A percentile compares a stretch with the other conserved stretches of the same genome.
Conservation (phyloP, 2,888 invertebrate genomes). For the Cataglyphis cursor region DNA sequence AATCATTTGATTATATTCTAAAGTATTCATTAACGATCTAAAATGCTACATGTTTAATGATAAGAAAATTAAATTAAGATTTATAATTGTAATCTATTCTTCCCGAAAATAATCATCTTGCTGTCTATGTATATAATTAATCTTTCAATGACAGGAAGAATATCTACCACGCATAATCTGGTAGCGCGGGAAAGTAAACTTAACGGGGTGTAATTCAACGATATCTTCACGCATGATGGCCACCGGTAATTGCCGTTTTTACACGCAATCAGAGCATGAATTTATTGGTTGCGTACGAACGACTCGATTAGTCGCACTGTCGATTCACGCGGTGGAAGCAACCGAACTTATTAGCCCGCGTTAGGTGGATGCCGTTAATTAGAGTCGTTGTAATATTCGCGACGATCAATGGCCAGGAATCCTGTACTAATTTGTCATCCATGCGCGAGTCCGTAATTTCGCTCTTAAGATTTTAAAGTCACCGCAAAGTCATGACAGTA, state of each 20-base stretch:
- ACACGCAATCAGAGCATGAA: conserved; percentile 79
- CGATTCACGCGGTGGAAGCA: conserved; percentile 56
- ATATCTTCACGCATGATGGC: conserved; percentile 78
- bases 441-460: conserved; percentile 63
- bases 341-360: conserved; percentile 67
- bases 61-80: not conserved
- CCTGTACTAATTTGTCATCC: conserved; percentile 72
- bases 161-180: conserved; percentile 12
- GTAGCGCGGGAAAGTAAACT: conserved; percentile 68
- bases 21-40: not conserved
- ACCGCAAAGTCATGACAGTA: conserved; percentile 36
- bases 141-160: conserved; percentile 61
- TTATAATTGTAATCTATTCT: not conserved
- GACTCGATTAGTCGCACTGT: conserved; percentile 64
- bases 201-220: conserved; percentile 71
- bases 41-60: not conserved
- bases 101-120: not conserved
- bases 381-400: conserved; percentile 67
- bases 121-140: conserved; percentile 12
- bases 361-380: conserved; percentile 71
- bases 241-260: conserved; percentile 78
- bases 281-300: conserved; percentile 69
- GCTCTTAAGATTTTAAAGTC: conserved; percentile 55
- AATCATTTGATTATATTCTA: not conserved
- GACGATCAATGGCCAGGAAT: conserved; percentile 67